Evolutionary conservation across 2,888 invertebrate species (phyloP).

Genomic region (Pandemis cinnamomeana): DNA sequence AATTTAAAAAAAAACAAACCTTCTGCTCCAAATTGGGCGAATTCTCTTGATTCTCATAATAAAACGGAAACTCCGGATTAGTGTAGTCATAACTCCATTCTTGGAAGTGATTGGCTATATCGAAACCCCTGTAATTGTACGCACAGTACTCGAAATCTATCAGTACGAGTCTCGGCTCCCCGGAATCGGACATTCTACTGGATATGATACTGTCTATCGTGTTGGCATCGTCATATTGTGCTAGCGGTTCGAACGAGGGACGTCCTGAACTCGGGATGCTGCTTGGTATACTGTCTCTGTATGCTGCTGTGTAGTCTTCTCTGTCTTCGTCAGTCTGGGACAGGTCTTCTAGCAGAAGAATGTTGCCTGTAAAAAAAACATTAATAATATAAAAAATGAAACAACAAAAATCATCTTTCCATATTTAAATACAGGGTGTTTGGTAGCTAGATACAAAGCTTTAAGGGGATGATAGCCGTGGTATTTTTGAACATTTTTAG

Average conservation of each 20-base stretch:
- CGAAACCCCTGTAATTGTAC: conserved; percentile 95
- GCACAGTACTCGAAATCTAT: conserved; percentile 98
- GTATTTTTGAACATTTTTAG: too few relatives aligned
- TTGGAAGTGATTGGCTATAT: conserved; percentile 96
- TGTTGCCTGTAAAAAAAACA: conserved; percentile 73
- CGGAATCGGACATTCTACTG: conserved; percentile 69
- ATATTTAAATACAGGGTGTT: too few relatives aligned
- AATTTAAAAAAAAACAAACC: conserved; percentile 69
- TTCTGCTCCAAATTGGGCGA: conserved; percentile 92
- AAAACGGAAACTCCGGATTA: conserved; percentile 90
- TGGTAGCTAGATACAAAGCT: too few relatives aligned
- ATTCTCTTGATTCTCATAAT: conserved; percentile 86
- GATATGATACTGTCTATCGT: conserved; percentile 66
- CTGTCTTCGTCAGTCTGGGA: conserved; percentile 48
- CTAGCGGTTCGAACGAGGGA: conserved; percentile 44
- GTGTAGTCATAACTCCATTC: conserved; percentile 97
- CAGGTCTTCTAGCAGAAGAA: conserved; percentile 77
- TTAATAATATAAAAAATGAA: too few relatives aligned
- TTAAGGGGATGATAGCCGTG: too few relatives aligned
- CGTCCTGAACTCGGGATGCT: conserved; percentile 40
- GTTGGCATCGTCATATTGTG: conserved; percentile 62
- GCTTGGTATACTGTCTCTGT: conserved; percentile 51
- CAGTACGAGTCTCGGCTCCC: conserved; percentile 88
- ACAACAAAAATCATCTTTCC: too few relatives aligned
- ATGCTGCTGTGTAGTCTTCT: conserved; percentile 50